Percentiles rank a stretch among this genome's conserved stretches.
Evolutionary conservation across 1,140 invertebrate species (phyloP).

Genomic region (Potamilus streckersoni): DNA sequence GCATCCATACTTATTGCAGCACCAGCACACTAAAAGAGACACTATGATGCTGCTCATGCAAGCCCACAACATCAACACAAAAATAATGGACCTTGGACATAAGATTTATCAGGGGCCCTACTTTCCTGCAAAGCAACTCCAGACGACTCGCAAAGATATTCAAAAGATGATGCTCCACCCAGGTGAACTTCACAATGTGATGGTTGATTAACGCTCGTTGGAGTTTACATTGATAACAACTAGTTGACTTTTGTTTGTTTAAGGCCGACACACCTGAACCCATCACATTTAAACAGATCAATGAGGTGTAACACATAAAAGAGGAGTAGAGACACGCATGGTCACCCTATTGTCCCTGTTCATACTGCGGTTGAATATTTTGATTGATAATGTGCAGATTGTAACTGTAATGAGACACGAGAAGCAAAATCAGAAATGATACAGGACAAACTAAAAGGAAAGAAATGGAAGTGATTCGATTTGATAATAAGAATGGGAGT

Average conservation of each 20-base stretch:
- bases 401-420: background rate
- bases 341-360: slow-evolving; percentile 16
- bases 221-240: slow-evolving; percentile 23
- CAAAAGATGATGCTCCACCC: background rate
- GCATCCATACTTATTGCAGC: slow-evolving; percentile 5
- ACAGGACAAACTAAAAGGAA: background rate
- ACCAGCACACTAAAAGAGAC: slow-evolving; percentile 6
- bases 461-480: background rate
- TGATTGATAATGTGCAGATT: background rate
- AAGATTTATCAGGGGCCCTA: slow-evolving; percentile 7
- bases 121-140: slow-evolving; percentile 12
- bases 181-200: slow-evolving; percentile 13
- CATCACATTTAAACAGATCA: slow-evolving; percentile 1
- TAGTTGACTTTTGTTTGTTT: slow-evolving; percentile 11
- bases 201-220: background rate
- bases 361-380: slow-evolving; percentile 5
- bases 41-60: slow-evolving; percentile 3
- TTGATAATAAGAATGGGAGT: background rate
- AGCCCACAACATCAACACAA: slow-evolving; percentile 2
- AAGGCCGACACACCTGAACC: slow-evolving; percentile 13
- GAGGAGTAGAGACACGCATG: slow-evolving; percentile 14
- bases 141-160: background rate
- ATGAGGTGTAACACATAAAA: slow-evolving; percentile 11
- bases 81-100: background rate
- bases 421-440: background rate